Evolutionary conservation across 2,113 vertebrate species (phyloP).

Genomic region (Ovibos moschatus): DNA sequence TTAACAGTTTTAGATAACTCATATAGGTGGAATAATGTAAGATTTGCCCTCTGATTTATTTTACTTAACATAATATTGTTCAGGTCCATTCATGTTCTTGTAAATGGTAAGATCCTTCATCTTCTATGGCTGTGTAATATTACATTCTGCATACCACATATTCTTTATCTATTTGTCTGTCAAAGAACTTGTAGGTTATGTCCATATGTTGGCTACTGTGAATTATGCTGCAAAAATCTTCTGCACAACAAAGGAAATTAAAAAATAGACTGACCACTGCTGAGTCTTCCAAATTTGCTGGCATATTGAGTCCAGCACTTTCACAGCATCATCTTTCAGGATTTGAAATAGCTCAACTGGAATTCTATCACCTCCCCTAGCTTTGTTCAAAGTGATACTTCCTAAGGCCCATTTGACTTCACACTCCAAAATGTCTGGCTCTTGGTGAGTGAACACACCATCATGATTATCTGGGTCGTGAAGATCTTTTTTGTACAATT

Average conservation of each 20-base stretch:
- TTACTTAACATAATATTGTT: neutral
- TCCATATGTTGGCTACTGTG: neutral
- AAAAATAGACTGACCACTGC: neutral
- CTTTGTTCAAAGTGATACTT: no score
- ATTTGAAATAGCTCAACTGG: no score
- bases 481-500: neutral
- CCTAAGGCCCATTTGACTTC: no score
- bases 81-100: neutral
- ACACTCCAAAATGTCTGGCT: no score
- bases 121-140: neutral
- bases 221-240: neutral
- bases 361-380: no score
- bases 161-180: neutral
- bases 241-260: neutral
- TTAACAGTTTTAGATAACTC: neutral
- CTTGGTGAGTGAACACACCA: no score
- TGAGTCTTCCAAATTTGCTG: no score
- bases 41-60: neutral
- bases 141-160: neutral
- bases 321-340: neutral
- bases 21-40: neutral
- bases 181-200: neutral
- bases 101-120: neutral
- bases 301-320: neutral
- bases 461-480: no score